These are phyloP conservation scores for Deilephila elpenor DNA, from an alignment of 2,888 invertebrate genomes.

Conservation along the genomic window DNA sequence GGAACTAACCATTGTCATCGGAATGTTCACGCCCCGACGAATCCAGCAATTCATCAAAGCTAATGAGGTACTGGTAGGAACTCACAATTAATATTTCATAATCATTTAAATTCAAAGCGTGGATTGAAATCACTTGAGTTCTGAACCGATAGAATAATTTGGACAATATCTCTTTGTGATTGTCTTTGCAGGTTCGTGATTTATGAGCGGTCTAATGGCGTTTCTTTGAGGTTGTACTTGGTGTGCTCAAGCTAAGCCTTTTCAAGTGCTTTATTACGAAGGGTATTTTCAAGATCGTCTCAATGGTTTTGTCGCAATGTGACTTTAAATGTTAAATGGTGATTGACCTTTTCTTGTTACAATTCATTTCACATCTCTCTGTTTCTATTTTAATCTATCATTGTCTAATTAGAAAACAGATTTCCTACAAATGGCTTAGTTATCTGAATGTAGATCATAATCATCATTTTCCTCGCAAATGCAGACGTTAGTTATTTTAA, in stretches of 20 bases:
- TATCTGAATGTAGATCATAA: too few species aligned
- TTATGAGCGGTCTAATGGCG: constrained; percentile 18
- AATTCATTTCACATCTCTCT: too few species aligned
- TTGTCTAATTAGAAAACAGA: too few species aligned
- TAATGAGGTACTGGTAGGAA: constrained; percentile 31
- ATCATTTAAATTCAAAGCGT: constrained; percentile 27
- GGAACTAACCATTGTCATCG: constrained; percentile 9
- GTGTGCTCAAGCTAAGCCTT: not conserved
- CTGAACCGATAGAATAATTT: constrained; percentile 24
- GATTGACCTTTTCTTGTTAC: too few species aligned
- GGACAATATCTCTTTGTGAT: constrained; percentile 27
- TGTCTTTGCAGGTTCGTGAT: constrained; percentile 21
- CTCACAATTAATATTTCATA: constrained; percentile 33
- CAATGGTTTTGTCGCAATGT: not conserved
- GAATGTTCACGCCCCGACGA: constrained; percentile 19
- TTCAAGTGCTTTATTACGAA: not conserved
- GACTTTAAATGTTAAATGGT: too few species aligned
- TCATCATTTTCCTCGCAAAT: too few species aligned
- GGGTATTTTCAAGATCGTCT: not conserved
- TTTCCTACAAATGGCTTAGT: too few species aligned
- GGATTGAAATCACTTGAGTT: constrained; percentile 13
- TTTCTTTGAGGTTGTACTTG: constrained; percentile 34
- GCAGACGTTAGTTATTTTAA: too few species aligned
- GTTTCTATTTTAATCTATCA: too few species aligned
- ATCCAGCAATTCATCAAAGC: constrained; percentile 29